phyloP scores from a whole-genome alignment of 2,113 vertebrate genomes.

The Heptranchias perlo region DNA sequence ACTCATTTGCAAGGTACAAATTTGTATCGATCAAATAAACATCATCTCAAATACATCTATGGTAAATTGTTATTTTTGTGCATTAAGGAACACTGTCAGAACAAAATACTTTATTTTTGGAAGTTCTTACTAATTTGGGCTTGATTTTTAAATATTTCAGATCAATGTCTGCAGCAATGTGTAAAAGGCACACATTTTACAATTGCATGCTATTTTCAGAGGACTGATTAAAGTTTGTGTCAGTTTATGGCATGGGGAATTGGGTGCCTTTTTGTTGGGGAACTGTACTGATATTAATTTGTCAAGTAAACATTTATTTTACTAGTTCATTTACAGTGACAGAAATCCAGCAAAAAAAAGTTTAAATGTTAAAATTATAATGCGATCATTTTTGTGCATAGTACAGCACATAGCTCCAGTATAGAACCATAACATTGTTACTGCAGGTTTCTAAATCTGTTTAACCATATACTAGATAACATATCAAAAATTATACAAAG shows the following conservation, averaged over 20 bases:
- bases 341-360: background rate
- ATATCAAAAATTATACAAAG: no score
- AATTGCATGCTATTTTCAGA: background rate
- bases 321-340: background rate
- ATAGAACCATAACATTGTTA: no score
- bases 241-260: background rate
- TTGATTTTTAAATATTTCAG: constrained; percentile 16
- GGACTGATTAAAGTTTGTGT: background rate
- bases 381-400: no score
- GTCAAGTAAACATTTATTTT: no score
- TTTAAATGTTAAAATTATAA: background rate
- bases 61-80: background rate
- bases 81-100: background rate
- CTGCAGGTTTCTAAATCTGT: no score
- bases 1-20: constrained; percentile 18
- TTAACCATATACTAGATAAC: no score
- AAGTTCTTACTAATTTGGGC: background rate
- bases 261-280: background rate
- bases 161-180: background rate
- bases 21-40: constrained; percentile 16
- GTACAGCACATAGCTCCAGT: no score
- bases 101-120: background rate
- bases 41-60: background rate
- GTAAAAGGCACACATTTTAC: background rate
- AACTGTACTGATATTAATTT: background rate